These are phyloP conservation scores for Lacanobia oleracea DNA, from an alignment of 2,888 invertebrate genomes.

Conservation along the genomic window DNA sequence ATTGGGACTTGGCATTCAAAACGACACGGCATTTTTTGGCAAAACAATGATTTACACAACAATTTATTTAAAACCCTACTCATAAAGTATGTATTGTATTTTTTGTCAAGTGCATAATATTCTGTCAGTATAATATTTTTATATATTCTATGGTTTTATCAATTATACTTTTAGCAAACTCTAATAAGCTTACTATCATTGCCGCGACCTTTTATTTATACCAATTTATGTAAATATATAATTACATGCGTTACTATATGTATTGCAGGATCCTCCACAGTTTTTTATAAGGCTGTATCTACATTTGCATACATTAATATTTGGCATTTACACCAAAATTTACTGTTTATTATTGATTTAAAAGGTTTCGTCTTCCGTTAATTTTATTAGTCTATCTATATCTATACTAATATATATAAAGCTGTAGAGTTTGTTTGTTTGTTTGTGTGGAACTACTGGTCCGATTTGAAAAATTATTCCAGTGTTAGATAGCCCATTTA, in stretches of 20 bases:
- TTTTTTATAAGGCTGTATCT: neutral
- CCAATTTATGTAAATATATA: conserved; percentile 26
- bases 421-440: too few relatives aligned
- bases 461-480: too few relatives aligned
- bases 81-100: too few relatives aligned
- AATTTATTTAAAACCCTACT: neutral
- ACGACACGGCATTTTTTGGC: neutral
- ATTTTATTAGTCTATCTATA: too few relatives aligned
- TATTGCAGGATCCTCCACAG: conserved; percentile 23
- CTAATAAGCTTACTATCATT: conserved; percentile 11
- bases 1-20: neutral
- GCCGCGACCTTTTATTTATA: conserved; percentile 20
- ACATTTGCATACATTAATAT: conserved; percentile 17
- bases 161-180: conserved; percentile 12
- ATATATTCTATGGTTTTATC: neutral
- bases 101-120: neutral
- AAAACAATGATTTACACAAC: neutral
- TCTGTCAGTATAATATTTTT: neutral
- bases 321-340: neutral
- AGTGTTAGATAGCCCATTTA: too few relatives aligned
- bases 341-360: neutral
- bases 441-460: too few relatives aligned
- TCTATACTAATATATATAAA: too few relatives aligned
- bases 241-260: conserved; percentile 6
- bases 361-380: conserved; percentile 1